Evolutionary conservation across 2,888 invertebrate genomes (phyloP), one percentile per base, ranked within the genome.

Genomic region (Zygothrica quintamaculata): DNA sequence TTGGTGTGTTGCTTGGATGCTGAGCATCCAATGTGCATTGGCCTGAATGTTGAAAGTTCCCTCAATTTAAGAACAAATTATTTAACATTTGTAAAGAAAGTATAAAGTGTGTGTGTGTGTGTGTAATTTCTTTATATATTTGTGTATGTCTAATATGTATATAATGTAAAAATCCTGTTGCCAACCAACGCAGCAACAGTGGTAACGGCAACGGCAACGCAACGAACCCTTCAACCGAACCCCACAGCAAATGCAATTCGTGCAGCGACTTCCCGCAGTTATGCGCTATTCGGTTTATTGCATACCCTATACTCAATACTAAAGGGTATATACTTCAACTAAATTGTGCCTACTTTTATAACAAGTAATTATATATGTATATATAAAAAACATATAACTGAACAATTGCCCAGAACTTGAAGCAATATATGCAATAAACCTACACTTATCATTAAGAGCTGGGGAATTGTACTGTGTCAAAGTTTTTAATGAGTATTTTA

Each of bases 241-340:
- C 36, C 39, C 6, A 22, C 12, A n/a, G 15, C 29, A 34, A 26
- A 46, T 55, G 55, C 55, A 47, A 48, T 31, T 61, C 44, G 50
- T 62, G 37, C 55, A 44, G 44, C 64, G 43, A 37, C 47, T 62
- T 52, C 56, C 37, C 31, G 39, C 47, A 29, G 39, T 26, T 37
- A 59, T 52, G 36, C 52, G 44, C 44, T 66, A 50, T 67, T 56
- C 29, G 52, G 18, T 5, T 22, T 50, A 65, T 42, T 65, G 37
- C 69, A 26, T 37, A 33, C 39, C 22, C 29, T 29, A 5, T 9
- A 29, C 33, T n/a, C 11, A n/a, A 33, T 33, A 9, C 1, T 1
- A 29, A 1, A 1, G n/a, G 29, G 7, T 9, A 29, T 29, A 29
- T 5, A 29, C 29, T 9, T 3, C 9, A 5, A n/a, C n/a, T 3